Conservation (phyloP, 1,140 invertebrate genomes). For the Rhyacophila brunnea region DNA sequence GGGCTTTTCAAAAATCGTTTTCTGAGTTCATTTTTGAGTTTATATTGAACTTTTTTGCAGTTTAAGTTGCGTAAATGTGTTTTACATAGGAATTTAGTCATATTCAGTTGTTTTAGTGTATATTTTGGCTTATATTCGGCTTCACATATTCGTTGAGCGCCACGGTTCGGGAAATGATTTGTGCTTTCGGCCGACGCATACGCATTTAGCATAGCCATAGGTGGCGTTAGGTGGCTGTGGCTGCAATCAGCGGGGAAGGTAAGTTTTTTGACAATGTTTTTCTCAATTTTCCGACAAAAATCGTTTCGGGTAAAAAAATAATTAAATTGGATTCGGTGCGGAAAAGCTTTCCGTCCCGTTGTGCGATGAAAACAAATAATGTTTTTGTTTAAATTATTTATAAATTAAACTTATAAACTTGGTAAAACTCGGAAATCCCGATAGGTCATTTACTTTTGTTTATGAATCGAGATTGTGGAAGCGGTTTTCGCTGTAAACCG, state of each 20-base stretch:
- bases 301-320: constrained; percentile 34
- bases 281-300: constrained; percentile 19
- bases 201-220: constrained; percentile 53
- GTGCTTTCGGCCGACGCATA: constrained; percentile 54
- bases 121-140: constrained; percentile 53
- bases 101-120: constrained; percentile 49
- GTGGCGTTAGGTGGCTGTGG: constrained; percentile 53
- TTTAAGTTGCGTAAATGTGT: constrained; percentile 45
- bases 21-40: constrained; percentile 55
- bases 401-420: constrained; percentile 18
- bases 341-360: constrained; percentile 4
- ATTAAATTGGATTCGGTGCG: constrained; percentile 5
- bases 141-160: constrained; percentile 54
- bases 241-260: constrained; percentile 38
- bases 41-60: constrained; percentile 57
- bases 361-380: not conserved
- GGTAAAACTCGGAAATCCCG: constrained; percentile 22
- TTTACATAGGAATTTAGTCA: constrained; percentile 23
- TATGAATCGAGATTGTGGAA: constrained; percentile 39
- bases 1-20: constrained; percentile 58
- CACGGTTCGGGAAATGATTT: constrained; percentile 58
- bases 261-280: constrained; percentile 42
- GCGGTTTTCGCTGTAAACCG: not conserved
- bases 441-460: constrained; percentile 43
- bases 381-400: constrained; percentile 12